phyloP scores from a whole-genome alignment of 2,113 vertebrate genomes.

The Tachysurus vachellii region DNA sequence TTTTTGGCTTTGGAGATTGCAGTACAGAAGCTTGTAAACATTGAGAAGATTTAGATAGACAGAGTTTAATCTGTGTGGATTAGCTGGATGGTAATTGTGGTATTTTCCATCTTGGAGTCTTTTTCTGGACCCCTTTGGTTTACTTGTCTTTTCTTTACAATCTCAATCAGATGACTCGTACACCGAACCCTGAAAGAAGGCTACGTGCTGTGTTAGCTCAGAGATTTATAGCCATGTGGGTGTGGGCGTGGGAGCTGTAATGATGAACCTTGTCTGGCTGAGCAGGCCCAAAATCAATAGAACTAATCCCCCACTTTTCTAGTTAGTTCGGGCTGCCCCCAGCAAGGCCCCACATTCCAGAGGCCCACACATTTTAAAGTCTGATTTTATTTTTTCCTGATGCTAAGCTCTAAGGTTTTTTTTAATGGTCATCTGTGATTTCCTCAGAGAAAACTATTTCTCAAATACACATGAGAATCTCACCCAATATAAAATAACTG shows the following conservation, averaged over 20 bases:
- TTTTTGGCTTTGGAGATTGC: neutral
- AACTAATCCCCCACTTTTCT: conserved; percentile 16
- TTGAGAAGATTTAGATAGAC: neutral
- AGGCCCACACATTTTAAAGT: conserved; percentile 52
- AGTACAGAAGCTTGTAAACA: neutral
- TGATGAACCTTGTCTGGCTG: conserved; percentile 24
- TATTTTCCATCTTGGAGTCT: conserved; percentile 14
- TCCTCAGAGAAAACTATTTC: conserved; percentile 22
- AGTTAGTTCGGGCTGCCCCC: conserved; percentile 31
- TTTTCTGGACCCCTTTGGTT: neutral
- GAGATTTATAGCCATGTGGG: conserved; percentile 41
- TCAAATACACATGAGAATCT: conserved; percentile 25
- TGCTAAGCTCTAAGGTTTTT: conserved; percentile 4
- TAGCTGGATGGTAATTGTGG: neutral
- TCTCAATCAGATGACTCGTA: conserved; percentile 5
- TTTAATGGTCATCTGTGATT: conserved; percentile 37
- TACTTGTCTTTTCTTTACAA: neutral
- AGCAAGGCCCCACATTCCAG: conserved; percentile 57
- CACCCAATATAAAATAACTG: conserved; percentile 1
- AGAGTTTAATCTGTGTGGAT: neutral
- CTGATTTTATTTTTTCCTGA: conserved; percentile 27
- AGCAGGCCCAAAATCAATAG: conserved; percentile 46
- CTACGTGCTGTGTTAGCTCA: conserved; percentile 29
- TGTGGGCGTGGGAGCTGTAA: conserved; percentile 38
- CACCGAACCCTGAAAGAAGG: conserved; percentile 53